A percentile compares a stretch with the other conserved stretches of the same genome.
These are phyloP conservation scores for Callipepla californica DNA, from an alignment of 2,113 vertebrate genomes.

Conservation along the genomic window DNA sequence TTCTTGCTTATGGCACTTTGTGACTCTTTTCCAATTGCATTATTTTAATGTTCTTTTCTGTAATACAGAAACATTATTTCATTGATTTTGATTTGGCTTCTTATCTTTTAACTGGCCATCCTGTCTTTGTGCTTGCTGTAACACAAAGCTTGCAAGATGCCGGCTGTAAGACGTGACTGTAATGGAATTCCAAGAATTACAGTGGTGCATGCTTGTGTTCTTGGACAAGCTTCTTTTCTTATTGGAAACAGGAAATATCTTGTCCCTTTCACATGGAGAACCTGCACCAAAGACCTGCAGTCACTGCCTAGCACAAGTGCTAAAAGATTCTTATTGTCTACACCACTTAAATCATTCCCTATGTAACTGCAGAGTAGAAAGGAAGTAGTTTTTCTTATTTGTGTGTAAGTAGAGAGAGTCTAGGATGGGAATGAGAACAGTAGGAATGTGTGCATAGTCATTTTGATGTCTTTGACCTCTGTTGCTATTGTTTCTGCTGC, in stretches of 20 bases:
- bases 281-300: neutral
- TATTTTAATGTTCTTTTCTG: neutral
- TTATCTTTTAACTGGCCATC: neutral
- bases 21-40: neutral
- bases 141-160: neutral
- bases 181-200: neutral
- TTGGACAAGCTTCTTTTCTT: neutral
- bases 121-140: neutral
- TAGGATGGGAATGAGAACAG: neutral
- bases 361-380: neutral
- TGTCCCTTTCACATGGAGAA: accelerated
- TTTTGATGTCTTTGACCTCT: slow-evolving; percentile 14
- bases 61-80: neutral
- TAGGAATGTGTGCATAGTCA: neutral
- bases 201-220: neutral
- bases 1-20: neutral
- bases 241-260: neutral
- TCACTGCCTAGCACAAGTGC: neutral
- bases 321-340: neutral
- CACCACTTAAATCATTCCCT: neutral
- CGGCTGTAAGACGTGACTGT: neutral
- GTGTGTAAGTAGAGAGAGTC: neutral
- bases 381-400: neutral
- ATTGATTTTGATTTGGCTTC: neutral
- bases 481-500: neutral